Evolutionary conservation across 1,140 invertebrate species (phyloP).

Genomic region (Bombus confusus): DNA sequence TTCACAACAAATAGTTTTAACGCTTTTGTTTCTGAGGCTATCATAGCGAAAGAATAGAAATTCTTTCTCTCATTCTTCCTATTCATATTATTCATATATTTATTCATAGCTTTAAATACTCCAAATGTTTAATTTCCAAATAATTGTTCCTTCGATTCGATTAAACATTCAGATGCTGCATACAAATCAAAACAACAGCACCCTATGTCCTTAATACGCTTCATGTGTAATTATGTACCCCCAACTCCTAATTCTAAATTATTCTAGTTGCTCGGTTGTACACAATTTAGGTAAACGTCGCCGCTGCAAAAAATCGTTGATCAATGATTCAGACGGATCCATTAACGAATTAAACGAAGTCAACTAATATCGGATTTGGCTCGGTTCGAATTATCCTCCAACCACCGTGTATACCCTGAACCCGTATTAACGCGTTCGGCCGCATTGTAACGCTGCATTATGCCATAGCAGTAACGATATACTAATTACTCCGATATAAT

Average conservation of each 20-base stretch:
- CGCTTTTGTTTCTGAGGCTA: too few species aligned
- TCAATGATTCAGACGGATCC: not conserved
- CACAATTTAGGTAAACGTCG: not conserved
- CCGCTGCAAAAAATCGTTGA: not conserved
- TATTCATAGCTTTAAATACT: too few species aligned
- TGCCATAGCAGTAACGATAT: slow-evolving; percentile 9
- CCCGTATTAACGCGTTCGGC: not conserved
- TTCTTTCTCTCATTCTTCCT: too few species aligned
- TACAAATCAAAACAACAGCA: not conserved
- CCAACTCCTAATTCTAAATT: not conserved
- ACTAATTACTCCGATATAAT: slow-evolving; percentile 20
- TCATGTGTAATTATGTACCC: too few species aligned
- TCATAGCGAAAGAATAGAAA: too few species aligned
- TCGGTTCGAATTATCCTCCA: not conserved
- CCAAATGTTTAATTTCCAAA: too few species aligned
- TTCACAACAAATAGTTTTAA: too few species aligned
- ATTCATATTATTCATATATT: too few species aligned
- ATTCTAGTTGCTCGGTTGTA: not conserved
- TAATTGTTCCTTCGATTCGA: not conserved
- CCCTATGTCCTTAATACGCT: too few species aligned
- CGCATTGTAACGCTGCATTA: slow-evolving; percentile 7
- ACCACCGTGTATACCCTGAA: too few species aligned
- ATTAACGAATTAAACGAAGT: slow-evolving; percentile 28
- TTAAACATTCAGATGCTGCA: not conserved
- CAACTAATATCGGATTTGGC: not conserved